A percentile compares a stretch with the other conserved stretches of the same genome.
These are phyloP conservation scores for Sapayoa aenigma DNA, from an alignment of 2,113 vertebrate genomes.

Conservation along the genomic window DNA sequence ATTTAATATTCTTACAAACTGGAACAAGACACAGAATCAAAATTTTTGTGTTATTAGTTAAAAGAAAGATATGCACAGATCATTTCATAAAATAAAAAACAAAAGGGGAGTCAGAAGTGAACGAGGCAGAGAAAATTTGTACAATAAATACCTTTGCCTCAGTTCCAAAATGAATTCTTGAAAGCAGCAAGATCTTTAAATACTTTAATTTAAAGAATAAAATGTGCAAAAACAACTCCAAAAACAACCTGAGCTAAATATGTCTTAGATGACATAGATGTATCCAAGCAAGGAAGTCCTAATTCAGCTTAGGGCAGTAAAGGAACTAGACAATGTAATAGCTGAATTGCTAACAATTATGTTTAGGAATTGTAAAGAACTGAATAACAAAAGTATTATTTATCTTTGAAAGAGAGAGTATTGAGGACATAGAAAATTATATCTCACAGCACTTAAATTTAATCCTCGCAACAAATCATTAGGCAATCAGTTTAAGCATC, in stretches of 20 bases:
- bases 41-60: neutral
- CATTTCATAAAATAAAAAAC: neutral
- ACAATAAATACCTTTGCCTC: neutral
- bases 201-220: neutral
- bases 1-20: neutral
- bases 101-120: neutral
- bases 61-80: neutral
- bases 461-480: constrained; percentile 11
- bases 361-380: neutral
- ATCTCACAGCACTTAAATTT: neutral
- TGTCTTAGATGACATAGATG: neutral
- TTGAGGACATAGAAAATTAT: constrained; percentile 7
- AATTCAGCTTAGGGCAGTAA: neutral
- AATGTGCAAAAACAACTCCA: fast-evolving
- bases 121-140: neutral
- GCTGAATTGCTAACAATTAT: neutral
- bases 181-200: neutral
- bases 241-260: neutral
- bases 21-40: neutral
- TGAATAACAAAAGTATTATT: constrained; percentile 5
- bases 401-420: neutral
- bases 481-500: constrained; percentile 3
- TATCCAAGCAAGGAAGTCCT: neutral
- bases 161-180: neutral
- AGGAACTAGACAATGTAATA: neutral